A percentile compares a stretch with the other conserved stretches of the same genome.
Evolutionary conservation across 2,113 vertebrate genomes (phyloP).

Genomic region (Etia nguti): DNA sequence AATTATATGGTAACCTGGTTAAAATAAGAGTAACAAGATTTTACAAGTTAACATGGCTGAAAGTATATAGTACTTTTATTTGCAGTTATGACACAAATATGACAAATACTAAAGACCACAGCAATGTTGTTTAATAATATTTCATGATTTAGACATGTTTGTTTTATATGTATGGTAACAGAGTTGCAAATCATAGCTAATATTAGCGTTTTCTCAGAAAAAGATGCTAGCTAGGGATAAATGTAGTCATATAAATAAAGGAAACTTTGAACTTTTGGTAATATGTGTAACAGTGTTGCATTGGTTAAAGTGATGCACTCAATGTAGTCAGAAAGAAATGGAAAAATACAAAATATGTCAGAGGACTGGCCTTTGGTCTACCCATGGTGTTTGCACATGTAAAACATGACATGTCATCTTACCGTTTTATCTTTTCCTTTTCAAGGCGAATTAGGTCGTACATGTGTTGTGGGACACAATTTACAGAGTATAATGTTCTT

Average conservation of each 20-base stretch:
- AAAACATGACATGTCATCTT: not conserved
- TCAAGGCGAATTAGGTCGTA: not conserved
- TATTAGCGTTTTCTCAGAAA: not conserved
- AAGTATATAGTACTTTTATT: not conserved
- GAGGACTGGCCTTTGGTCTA: not conserved
- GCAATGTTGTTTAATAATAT: not conserved
- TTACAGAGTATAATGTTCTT: not conserved
- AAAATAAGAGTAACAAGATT: not conserved
- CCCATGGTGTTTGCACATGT: not conserved
- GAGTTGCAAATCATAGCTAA: not conserved
- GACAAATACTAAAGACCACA: not conserved
- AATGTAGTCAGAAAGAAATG: not conserved
- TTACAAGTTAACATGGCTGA: not conserved
- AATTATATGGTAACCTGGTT: not conserved
- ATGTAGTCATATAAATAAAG: not conserved
- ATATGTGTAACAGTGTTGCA: not conserved
- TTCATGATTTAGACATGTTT: not conserved
- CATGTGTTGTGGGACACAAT: not conserved
- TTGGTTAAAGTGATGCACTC: not conserved
- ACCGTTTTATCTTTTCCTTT: not conserved
- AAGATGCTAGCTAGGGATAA: not conserved
- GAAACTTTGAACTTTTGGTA: not conserved
- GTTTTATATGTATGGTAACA: not conserved
- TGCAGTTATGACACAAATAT: not conserved
- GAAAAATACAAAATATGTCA: not conserved